Conservation (phyloP, 2,888 invertebrate genomes). For the Polydrusus pterygomalis region DNA sequence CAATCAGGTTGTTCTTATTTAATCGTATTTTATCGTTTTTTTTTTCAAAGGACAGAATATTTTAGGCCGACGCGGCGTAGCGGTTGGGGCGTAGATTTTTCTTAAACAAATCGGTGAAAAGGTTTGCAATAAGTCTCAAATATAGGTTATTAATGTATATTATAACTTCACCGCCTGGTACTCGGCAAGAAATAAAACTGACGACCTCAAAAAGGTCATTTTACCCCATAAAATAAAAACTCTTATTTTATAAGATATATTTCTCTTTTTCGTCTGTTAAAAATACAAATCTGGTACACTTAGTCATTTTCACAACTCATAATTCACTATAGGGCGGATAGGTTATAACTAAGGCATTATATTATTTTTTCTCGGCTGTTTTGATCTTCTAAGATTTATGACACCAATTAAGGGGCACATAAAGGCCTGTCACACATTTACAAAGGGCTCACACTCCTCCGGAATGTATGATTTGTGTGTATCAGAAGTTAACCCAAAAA, state of each 20-base stretch:
- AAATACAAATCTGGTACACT: slow-evolving; percentile 21
- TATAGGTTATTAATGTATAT: too few species aligned
- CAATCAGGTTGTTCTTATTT: too few species aligned
- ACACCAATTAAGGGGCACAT: slow-evolving; percentile 45
- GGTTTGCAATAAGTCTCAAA: too few species aligned
- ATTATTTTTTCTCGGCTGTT: slow-evolving; percentile 44
- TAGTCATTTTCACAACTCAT: slow-evolving; percentile 33
- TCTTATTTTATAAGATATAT: not conserved
- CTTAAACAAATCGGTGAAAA: too few species aligned
- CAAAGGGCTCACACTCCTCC: slow-evolving; percentile 36
- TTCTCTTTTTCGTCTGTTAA: slow-evolving; percentile 8
- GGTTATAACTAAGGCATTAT: slow-evolving; percentile 48
- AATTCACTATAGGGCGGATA: slow-evolving; percentile 46
- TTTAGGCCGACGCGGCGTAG: too few species aligned
- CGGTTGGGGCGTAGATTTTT: too few species aligned
- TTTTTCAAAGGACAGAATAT: too few species aligned
- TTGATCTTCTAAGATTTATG: slow-evolving; percentile 48
- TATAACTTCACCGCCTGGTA: too few species aligned
- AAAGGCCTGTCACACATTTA: slow-evolving; percentile 46
- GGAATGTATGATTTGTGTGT: slow-evolving; percentile 48
- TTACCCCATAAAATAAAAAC: not conserved
- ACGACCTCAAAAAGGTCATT: not conserved
- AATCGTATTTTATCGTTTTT: too few species aligned
- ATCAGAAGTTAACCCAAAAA: slow-evolving; percentile 43
- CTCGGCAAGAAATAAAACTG: not conserved